Percentiles rank a stretch among this genome's conserved stretches.
Evolutionary conservation across 1,140 invertebrate genomes (phyloP).

Genomic region (Tetragonula clypearis): DNA sequence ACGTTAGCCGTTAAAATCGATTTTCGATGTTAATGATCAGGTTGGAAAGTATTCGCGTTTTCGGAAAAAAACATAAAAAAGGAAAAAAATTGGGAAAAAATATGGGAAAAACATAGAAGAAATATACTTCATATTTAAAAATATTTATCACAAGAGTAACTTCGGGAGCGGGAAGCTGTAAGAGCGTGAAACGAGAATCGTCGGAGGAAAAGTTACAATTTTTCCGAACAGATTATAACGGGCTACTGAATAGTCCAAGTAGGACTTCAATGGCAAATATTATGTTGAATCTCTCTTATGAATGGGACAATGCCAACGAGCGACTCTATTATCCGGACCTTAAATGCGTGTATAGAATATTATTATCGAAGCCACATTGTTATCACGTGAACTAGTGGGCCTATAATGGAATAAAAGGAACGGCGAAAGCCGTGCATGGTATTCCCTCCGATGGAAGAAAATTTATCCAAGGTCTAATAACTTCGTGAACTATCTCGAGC

Average conservation of each 20-base stretch:
- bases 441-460: constrained; percentile 49
- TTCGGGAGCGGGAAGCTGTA: no score
- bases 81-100: no score
- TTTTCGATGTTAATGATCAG: neutral
- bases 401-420: constrained; percentile 64
- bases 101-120: neutral
- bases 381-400: constrained; percentile 61
- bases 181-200: neutral
- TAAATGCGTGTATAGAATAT: constrained; percentile 74
- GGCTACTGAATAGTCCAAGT: constrained; percentile 53
- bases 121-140: no score
- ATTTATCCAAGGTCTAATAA: constrained; percentile 48
- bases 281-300: constrained; percentile 80
- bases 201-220: constrained; percentile 18
- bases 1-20: neutral
- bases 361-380: constrained; percentile 76
- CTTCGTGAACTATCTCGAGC: neutral
- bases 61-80: no score
- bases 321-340: constrained; percentile 74
- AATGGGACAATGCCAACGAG: constrained; percentile 75
- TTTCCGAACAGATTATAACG: constrained; percentile 47
- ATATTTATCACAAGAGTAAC: neutral
- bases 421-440: constrained; percentile 59
- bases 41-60: neutral
- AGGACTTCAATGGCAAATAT: constrained; percentile 80